Evolutionary conservation across 2,113 vertebrate genomes (phyloP).

Genomic region (Actinemys pallida): DNA sequence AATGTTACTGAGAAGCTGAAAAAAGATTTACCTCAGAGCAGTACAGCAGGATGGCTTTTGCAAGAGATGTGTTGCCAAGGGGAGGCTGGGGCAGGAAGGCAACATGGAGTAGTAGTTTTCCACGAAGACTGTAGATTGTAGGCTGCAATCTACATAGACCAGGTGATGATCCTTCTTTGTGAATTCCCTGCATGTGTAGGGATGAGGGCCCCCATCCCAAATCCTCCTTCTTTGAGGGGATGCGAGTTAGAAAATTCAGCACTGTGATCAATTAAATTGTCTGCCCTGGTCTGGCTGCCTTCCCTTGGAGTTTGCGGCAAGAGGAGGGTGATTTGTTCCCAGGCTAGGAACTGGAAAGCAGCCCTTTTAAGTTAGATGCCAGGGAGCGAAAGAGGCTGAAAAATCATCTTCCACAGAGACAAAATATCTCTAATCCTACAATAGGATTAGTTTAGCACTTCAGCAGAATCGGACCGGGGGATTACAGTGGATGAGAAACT

Average conservation of each 20-base stretch:
- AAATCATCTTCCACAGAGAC: constrained; percentile 59
- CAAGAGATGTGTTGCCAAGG: not conserved
- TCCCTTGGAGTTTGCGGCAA: constrained; percentile 45
- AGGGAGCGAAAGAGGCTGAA: constrained; percentile 51
- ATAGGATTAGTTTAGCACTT: not conserved
- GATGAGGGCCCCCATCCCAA: not conserved
- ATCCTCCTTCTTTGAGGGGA: not conserved
- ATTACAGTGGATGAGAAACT: too few species aligned
- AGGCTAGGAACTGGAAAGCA: constrained; percentile 54
- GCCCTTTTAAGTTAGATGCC: constrained; percentile 53
- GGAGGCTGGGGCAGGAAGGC: not conserved
- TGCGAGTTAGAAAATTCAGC: not conserved
- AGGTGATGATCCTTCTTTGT: not conserved
- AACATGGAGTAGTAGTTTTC: not conserved
- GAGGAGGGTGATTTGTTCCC: constrained; percentile 41
- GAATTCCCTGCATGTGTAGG: not conserved
- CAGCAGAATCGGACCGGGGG: too few species aligned
- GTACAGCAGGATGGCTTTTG: not conserved
- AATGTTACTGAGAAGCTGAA: not conserved
- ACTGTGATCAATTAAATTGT: not conserved
- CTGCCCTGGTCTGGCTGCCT: constrained; percentile 36
- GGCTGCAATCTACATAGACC: not conserved
- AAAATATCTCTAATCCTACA: constrained; percentile 65
- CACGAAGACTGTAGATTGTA: not conserved
- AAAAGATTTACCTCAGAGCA: not conserved